A percentile compares a stretch with the other conserved stretches of the same genome.
phyloP scores from a whole-genome alignment of 2,113 vertebrate species.

The Anseranas semipalmata region DNA sequence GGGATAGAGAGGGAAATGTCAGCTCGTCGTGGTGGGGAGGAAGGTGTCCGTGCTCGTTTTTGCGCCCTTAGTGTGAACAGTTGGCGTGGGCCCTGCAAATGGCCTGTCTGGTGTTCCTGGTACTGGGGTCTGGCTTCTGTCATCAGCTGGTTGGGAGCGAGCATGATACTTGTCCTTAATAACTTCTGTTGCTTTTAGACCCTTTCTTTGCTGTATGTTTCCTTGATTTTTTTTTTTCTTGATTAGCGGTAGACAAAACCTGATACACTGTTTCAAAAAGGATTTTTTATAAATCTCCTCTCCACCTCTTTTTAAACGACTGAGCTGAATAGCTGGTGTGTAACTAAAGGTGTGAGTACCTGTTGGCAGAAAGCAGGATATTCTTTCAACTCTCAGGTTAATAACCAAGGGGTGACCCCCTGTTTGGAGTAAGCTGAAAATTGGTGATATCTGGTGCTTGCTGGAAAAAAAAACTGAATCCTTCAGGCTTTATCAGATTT shows the following conservation, averaged over 20 bases:
- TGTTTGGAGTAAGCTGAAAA: not conserved
- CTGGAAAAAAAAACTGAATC: fast-evolving
- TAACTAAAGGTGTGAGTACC: fast-evolving
- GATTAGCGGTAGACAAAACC: not conserved
- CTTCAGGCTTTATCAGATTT: not conserved
- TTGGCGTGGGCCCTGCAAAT: not conserved
- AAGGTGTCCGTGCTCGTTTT: fast-evolving
- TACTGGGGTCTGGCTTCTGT: not conserved
- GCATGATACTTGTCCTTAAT: fast-evolving
- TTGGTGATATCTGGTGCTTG: too few species aligned
- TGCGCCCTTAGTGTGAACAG: fast-evolving
- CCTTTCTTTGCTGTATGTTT: fast-evolving
- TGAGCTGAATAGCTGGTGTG: not conserved
- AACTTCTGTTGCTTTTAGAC: fast-evolving
- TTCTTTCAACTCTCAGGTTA: too few species aligned
- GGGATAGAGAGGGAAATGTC: too few species aligned
- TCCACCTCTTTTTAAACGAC: not conserved
- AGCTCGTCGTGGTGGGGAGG: fast-evolving
- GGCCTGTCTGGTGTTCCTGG: not conserved
- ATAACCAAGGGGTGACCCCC: not conserved
- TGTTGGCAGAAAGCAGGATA: not conserved
- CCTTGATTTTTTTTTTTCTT: not conserved
- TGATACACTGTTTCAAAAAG: fast-evolving
- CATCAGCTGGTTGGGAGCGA: not conserved
- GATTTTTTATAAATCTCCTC: too few species aligned